Evolutionary conservation across 2,113 vertebrate genomes (phyloP), one percentile per base, ranked within the genome.

Genomic region (Danionella cerebrum): DNA sequence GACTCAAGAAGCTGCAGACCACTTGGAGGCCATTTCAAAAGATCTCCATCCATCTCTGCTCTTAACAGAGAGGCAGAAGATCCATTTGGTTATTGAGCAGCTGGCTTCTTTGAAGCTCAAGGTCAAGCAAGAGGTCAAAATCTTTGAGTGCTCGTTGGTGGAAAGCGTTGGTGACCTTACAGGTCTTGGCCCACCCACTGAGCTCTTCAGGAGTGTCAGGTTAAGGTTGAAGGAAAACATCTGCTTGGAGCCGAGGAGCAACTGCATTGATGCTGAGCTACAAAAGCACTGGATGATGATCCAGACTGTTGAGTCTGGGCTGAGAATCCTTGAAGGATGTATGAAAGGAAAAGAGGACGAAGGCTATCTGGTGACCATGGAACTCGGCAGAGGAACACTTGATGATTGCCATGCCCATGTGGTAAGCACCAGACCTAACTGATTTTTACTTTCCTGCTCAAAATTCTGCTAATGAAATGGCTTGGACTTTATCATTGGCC

Each of bases 351-450:
- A 79, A 38, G 75, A 51, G 2, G 69, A 68, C 14, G 76, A 79
- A 76, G 59, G 44, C 45, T 38, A 85, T 21, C 44, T 38, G n/a
- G 74, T 85, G 10, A 41, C 92, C 14, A 67, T 79, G 73, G 72
- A 75, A 25, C 79, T 84, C 11, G 82, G 83, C 44, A 74, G 60
- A 42, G 82, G 82, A 10, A 70, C 86, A 60, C 82, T 84, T 44
- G 48, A 77, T 25, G 83, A 84, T 52, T 83, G 92, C 66, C 73
- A 81, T 72, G 67, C 71, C 3, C 85, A 57, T 31, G 86, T 79
- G 82, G 95, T 98, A 73, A 73, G 53, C 41, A n/a, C 2, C 29
- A 36, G n/a, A n/a, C n/a, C n/a, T n/a, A n/a, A n/a, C n/a, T n/a
- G n/a, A n/a, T n/a, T n/a, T n/a, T n/a, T n/a, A n/a, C n/a, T n/a